A percentile compares a stretch with the other conserved stretches of the same genome.
phyloP scores from a whole-genome alignment of 2,797 vertebrate genomes.

The Cirrhinus molitorella region DNA sequence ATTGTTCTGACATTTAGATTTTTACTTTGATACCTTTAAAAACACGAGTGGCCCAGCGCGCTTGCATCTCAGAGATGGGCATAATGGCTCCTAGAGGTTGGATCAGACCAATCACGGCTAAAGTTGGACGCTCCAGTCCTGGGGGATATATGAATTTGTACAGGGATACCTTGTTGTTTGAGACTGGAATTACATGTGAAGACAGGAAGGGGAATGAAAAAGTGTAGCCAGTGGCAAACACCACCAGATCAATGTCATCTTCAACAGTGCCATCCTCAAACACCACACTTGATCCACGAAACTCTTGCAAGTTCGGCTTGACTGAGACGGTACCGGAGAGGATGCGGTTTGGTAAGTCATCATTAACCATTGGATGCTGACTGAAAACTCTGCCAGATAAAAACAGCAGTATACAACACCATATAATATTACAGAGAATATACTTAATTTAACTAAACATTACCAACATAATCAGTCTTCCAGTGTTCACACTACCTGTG shows the following conservation, averaged over 20 bases:
- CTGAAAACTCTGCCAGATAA: neutral
- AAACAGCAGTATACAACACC: neutral
- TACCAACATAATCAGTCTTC: neutral
- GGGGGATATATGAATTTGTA: slow-evolving; percentile 83
- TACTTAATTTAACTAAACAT: neutral
- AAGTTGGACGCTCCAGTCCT: slow-evolving; percentile 72
- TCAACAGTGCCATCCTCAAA: slow-evolving; percentile 82
- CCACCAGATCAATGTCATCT: slow-evolving; percentile 80
- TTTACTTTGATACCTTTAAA: slow-evolving; percentile 77
- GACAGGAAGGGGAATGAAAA: slow-evolving; percentile 83
- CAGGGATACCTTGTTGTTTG: slow-evolving; percentile 74
- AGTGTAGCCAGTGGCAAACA: slow-evolving; percentile 85
- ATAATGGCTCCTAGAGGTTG: slow-evolving; percentile 82
- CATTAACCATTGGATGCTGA: slow-evolving; percentile 81
- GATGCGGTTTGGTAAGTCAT: slow-evolving; percentile 83
- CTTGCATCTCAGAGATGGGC: slow-evolving; percentile 84
- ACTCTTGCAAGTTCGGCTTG: slow-evolving; percentile 78
- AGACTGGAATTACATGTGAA: slow-evolving; percentile 70
- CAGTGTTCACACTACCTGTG: slow-evolving; percentile 81
- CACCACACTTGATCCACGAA: slow-evolving; percentile 77
- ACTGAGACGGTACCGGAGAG: slow-evolving; percentile 78
- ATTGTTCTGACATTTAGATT: neutral
- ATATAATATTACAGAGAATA: neutral
- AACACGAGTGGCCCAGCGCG: slow-evolving; percentile 81
- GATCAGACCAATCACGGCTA: slow-evolving; percentile 81